These are phyloP conservation scores for Zenarchopterus dispar DNA, from an alignment of 2,797 vertebrate species.

Conservation along the genomic window DNA sequence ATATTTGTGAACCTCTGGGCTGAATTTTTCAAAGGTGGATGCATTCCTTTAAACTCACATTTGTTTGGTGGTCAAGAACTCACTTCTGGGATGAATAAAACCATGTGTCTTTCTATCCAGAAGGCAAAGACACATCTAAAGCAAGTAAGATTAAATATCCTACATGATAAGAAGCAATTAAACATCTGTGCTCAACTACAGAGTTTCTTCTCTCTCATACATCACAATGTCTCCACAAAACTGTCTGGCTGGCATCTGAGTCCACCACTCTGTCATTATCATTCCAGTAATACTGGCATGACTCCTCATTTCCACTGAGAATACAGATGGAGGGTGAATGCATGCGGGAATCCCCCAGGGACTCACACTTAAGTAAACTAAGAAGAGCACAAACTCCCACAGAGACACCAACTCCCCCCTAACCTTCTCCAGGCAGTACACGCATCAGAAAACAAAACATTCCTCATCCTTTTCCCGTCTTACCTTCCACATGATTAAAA, in stretches of 20 bases:
- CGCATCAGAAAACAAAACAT: constrained; percentile 6
- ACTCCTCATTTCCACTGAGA: constrained; percentile 49
- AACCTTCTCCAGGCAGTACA: constrained; percentile 1
- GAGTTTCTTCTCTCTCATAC: constrained; percentile 37
- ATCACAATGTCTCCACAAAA: constrained; percentile 35
- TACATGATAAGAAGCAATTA: neutral
- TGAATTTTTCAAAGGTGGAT: too few relatives aligned
- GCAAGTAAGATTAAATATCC: neutral
- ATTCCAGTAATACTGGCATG: constrained; percentile 64
- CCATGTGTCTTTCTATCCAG: too few relatives aligned
- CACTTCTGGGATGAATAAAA: too few relatives aligned
- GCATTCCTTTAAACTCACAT: too few relatives aligned
- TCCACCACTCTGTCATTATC: constrained; percentile 73
- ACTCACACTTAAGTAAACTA: constrained; percentile 51
- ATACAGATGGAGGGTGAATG: constrained; percentile 31
- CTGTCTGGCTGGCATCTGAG: constrained; percentile 44
- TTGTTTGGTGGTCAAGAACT: too few relatives aligned
- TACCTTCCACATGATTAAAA: constrained; percentile 99
- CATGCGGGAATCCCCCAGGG: constrained; percentile 49
- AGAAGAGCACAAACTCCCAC: constrained; percentile 33
- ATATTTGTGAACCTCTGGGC: too few relatives aligned
- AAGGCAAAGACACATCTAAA: neutral
- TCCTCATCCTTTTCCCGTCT: constrained; percentile 55
- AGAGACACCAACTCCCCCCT: neutral
- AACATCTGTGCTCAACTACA: constrained; percentile 22